Evolutionary conservation across 2,888 invertebrate genomes (phyloP).

Genomic region (Plagodis pulveraria): DNA sequence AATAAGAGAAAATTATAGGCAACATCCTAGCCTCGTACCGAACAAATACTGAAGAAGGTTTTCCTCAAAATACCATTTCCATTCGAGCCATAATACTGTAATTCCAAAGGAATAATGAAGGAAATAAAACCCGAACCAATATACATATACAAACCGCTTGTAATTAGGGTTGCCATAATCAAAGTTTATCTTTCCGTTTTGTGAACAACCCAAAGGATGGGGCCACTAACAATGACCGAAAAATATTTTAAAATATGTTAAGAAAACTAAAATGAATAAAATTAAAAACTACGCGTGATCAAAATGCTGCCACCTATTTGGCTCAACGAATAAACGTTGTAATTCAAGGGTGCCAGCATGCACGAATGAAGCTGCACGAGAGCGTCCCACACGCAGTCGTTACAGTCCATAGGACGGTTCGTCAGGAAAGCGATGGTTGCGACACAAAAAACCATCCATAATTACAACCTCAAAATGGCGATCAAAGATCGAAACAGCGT

Average conservation of each 20-base stretch:
- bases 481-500: too few relatives aligned
- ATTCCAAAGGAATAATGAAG: background rate
- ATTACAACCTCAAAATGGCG: too few relatives aligned
- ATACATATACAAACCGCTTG: background rate
- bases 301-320: too few relatives aligned
- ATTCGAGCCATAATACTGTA: background rate
- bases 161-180: slow-evolving; percentile 2
- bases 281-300: background rate
- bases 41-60: background rate
- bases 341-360: too few relatives aligned
- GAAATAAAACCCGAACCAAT: background rate
- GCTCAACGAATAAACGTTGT: too few relatives aligned
- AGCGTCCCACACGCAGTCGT: too few relatives aligned
- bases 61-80: background rate
- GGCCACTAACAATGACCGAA: background rate
- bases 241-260: background rate
- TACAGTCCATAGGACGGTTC: too few relatives aligned
- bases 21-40: too few relatives aligned
- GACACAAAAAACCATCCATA: too few relatives aligned
- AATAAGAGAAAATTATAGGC: too few relatives aligned
- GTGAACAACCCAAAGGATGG: background rate
- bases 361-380: too few relatives aligned
- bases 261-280: background rate
- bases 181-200: background rate
- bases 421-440: too few relatives aligned